A percentile compares a stretch with the other conserved stretches of the same genome.
Evolutionary conservation across 2,888 invertebrate species (phyloP).

Genomic region (Cheilosia vulpina): DNA sequence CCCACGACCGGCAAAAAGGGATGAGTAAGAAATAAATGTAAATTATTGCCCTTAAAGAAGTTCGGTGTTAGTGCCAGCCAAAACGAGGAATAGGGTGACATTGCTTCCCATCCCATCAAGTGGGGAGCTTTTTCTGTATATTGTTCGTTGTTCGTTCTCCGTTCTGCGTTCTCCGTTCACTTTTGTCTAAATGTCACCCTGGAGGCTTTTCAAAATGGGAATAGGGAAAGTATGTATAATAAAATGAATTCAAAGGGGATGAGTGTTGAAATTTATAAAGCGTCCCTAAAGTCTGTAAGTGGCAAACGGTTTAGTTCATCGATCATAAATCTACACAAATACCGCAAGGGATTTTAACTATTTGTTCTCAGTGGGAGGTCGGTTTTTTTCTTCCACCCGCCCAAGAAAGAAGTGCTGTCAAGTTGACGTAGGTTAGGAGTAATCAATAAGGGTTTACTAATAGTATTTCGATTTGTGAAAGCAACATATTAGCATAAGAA

Average conservation of each 20-base stretch:
- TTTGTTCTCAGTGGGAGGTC: background rate
- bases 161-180: slow-evolving; percentile 12
- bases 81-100: background rate
- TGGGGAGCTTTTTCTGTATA: slow-evolving; percentile 27
- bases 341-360: slow-evolving; percentile 15
- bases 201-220: slow-evolving; percentile 32
- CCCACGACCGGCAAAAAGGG: slow-evolving; percentile 32
- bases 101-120: slow-evolving; percentile 15
- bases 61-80: slow-evolving; percentile 43
- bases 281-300: slow-evolving; percentile 37
- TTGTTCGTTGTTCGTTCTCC: background rate
- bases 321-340: slow-evolving; percentile 50
- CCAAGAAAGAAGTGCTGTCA: background rate
- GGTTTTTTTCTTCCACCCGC: background rate
- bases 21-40: slow-evolving; percentile 49
- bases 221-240: slow-evolving; percentile 13
- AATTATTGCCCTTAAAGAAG: slow-evolving; percentile 59
- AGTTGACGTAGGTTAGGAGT: slow-evolving; percentile 9
- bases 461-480: slow-evolving; percentile 38
- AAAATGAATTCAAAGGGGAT: slow-evolving; percentile 6
- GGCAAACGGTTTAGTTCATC: slow-evolving; percentile 48
- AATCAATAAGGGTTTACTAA: background rate
- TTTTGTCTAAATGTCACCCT: slow-evolving; percentile 47
- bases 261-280: slow-evolving; percentile 38
- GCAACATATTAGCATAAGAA: slow-evolving; percentile 2